Conservation (phyloP, 2,113 vertebrate genomes). For the Thinocorus orbignyianus region DNA sequence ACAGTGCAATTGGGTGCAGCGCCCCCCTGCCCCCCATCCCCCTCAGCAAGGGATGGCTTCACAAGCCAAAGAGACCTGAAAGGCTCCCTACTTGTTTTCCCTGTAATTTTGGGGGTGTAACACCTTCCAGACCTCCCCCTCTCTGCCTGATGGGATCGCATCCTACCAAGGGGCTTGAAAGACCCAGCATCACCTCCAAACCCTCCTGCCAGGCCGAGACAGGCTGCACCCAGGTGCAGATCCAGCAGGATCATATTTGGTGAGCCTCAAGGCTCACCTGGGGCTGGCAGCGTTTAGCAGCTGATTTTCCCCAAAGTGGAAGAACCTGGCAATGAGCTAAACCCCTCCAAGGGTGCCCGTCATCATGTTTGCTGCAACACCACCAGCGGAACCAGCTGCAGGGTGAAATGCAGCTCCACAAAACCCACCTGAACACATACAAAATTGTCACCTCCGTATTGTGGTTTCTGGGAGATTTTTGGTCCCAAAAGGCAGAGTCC, state of each 20-base stretch:
- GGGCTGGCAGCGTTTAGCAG: background rate
- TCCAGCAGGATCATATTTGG: accelerated
- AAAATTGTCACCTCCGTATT: accelerated
- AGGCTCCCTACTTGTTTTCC: background rate
- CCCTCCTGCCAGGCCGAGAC: background rate
- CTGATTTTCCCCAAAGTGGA: background rate
- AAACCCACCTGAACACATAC: background rate
- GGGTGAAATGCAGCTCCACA: accelerated
- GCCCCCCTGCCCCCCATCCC: too few species aligned
- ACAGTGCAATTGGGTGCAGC: accelerated
- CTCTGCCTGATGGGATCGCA: background rate
- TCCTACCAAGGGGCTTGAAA: background rate
- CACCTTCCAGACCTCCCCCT: background rate
- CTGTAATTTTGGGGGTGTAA: background rate
- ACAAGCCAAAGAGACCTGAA: accelerated
- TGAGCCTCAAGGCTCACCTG: background rate
- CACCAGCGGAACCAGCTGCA: accelerated
- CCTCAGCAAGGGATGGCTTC: background rate
- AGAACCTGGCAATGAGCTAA: accelerated
- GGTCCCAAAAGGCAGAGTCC: background rate
- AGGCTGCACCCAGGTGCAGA: accelerated
- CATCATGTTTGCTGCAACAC: accelerated
- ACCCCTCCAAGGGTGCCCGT: background rate
- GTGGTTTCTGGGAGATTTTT: background rate
- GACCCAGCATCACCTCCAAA: accelerated